A percentile compares a stretch with the other conserved stretches of the same genome.
phyloP scores from a whole-genome alignment of 2,797 vertebrate genomes.

The Discoglossus pictus region DNA sequence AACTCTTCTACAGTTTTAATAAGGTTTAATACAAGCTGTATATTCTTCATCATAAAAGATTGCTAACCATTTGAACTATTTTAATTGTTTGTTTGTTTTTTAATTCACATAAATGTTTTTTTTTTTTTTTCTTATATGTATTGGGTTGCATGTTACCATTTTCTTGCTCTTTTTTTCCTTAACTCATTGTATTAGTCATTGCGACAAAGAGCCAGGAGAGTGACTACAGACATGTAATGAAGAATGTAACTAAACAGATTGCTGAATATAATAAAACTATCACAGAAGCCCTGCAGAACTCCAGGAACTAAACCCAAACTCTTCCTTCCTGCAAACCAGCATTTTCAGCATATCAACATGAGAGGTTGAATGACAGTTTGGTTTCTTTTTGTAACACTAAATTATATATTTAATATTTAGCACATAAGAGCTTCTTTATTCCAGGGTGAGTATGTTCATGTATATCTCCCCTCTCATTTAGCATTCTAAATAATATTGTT shows the following conservation, averaged over 20 bases:
- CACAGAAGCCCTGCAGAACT: conserved; percentile 79
- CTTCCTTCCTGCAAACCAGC: conserved; percentile 56
- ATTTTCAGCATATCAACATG: conserved; percentile 23
- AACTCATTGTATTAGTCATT: conserved; percentile 82
- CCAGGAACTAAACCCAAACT: conserved; percentile 69
- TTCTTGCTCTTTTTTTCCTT: conserved; percentile 61
- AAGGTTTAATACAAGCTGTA: too few relatives aligned
- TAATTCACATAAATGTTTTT: too few relatives aligned
- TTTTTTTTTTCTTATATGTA: too few relatives aligned
- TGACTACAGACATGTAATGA: conserved; percentile 81
- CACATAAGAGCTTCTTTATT: too few relatives aligned
- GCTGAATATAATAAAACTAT: conserved; percentile 87
- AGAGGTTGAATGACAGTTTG: conserved; percentile 11
- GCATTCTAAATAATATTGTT: background rate
- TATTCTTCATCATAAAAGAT: too few relatives aligned
- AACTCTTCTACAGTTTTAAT: too few relatives aligned
- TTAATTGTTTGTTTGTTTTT: too few relatives aligned
- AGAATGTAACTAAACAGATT: conserved; percentile 80
- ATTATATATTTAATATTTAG: too few relatives aligned
- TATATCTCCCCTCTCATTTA: background rate
- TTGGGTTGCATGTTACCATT: too few relatives aligned
- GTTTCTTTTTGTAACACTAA: too few relatives aligned
- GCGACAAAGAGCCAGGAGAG: conserved; percentile 91
- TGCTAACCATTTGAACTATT: too few relatives aligned
- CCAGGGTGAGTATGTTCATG: background rate